Percentiles rank a stretch among this genome's conserved stretches.
Conservation (phyloP, 2,888 invertebrate species). For the Rotaria socialis region DNA sequence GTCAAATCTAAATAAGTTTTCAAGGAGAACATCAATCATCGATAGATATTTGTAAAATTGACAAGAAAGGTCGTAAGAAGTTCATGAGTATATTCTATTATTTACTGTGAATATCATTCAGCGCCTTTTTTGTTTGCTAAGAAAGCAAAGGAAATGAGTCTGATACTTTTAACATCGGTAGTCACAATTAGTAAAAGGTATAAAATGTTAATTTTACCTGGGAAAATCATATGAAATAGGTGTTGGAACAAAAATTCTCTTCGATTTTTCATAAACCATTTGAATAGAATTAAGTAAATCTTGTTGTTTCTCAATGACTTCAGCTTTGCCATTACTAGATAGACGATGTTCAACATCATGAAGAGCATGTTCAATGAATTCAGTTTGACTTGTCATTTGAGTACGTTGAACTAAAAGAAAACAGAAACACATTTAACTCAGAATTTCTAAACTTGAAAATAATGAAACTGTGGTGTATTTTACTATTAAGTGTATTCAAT, state of each 20-base stretch:
- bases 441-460: too few species aligned
- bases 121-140: too few species aligned
- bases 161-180: too few species aligned
- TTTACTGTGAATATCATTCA: too few species aligned
- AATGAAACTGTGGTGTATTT: too few species aligned
- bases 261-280: constrained; percentile 78
- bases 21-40: too few species aligned
- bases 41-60: too few species aligned
- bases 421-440: not conserved
- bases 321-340: constrained; percentile 73
- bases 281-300: constrained; percentile 78
- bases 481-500: constrained; percentile 74
- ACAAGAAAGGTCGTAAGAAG: too few species aligned
- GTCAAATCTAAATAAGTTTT: too few species aligned
- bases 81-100: too few species aligned
- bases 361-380: constrained; percentile 77
- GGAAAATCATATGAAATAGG: constrained; percentile 85
- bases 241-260: constrained; percentile 79
- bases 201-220: constrained; percentile 63
- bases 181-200: too few species aligned
- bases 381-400: constrained; percentile 75
- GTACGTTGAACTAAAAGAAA: constrained; percentile 53
- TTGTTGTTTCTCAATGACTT: constrained; percentile 74
- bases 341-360: constrained; percentile 69
- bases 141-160: too few species aligned